A percentile compares a stretch with the other conserved stretches of the same genome.
Conservation (phyloP, 2,797 vertebrate genomes). For the Neoniphon sammara region DNA sequence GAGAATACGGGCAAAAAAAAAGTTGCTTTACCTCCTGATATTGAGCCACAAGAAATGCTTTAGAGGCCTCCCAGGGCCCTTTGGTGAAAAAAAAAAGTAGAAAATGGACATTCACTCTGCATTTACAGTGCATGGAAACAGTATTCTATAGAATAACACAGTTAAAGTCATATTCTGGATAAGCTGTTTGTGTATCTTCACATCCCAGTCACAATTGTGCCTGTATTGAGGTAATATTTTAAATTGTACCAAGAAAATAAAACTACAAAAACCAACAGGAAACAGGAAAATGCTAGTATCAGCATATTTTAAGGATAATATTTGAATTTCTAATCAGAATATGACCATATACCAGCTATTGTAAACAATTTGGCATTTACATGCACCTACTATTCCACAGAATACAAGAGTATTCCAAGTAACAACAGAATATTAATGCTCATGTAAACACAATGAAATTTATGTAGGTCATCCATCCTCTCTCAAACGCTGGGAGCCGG, state of each 20-base stretch:
- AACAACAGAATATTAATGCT: constrained; percentile 16
- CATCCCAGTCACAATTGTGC: constrained; percentile 10
- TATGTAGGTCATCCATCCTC: constrained; percentile 62
- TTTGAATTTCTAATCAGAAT: constrained; percentile 27
- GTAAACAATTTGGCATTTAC: neutral
- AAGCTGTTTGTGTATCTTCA: constrained; percentile 1
- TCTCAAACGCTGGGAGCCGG: constrained; percentile 25
- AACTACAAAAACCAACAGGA: neutral
- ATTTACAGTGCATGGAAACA: constrained; percentile 14
- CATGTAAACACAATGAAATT: constrained; percentile 28
- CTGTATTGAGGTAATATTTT: constrained; percentile 5
- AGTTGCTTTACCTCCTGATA: constrained; percentile 52
- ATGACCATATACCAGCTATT: constrained; percentile 36
- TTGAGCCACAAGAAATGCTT: constrained; percentile 29
- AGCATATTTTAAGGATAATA: constrained; percentile 9
- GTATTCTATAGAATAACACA: constrained; percentile 3
- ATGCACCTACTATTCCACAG: constrained; percentile 8
- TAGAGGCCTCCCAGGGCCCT: constrained; percentile 40
- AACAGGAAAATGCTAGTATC: constrained; percentile 14
- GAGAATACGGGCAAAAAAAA: constrained; percentile 40
- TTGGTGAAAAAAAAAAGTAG: neutral
- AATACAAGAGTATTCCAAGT: constrained; percentile 1
- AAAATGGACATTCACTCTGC: constrained; percentile 13
- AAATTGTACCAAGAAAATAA: constrained; percentile 3
- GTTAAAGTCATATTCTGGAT: neutral